Percentiles rank a stretch among this genome's conserved stretches.
These are phyloP conservation scores for Muscicapa adusta DNA, from an alignment of 2,113 vertebrate genomes.

Conservation along the genomic window DNA sequence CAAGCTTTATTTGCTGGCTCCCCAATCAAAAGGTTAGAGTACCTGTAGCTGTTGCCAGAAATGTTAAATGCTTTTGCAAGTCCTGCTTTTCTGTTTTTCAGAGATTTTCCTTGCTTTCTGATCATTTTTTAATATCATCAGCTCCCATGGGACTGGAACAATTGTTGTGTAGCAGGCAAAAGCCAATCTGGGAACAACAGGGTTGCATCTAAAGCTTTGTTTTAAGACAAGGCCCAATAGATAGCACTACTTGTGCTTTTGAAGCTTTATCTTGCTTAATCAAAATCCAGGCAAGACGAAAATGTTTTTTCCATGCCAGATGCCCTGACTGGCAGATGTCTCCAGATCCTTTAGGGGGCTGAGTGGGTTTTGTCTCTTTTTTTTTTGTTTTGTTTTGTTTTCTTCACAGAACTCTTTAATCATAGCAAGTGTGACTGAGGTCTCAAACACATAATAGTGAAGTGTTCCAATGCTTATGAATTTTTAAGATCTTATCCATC, in stretches of 20 bases:
- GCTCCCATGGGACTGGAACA: background rate
- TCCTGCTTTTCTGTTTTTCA: background rate
- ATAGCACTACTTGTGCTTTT: background rate
- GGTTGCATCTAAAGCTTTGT: background rate
- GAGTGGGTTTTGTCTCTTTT: background rate
- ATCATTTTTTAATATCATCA: background rate
- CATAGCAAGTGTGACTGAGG: background rate
- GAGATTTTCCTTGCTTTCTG: background rate
- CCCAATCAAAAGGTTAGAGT: background rate
- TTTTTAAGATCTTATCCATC: slow-evolving; percentile 33
- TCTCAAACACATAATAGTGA: background rate
- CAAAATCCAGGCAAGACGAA: background rate
- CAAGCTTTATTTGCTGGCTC: background rate
- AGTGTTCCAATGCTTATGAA: slow-evolving; percentile 9
- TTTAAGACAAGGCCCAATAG: background rate
- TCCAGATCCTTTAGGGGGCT: background rate
- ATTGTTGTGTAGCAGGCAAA: background rate
- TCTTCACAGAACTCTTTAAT: slow-evolving; percentile 36
- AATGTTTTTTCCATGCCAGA: background rate
- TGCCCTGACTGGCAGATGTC: background rate
- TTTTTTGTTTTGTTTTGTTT: background rate
- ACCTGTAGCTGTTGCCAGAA: background rate
- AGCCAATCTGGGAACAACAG: background rate
- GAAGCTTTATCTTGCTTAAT: slow-evolving; percentile 24
- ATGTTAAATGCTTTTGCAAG: background rate